Evolutionary conservation across 2,797 vertebrate species (phyloP).

Genomic region (Peromyscus nudipes): DNA sequence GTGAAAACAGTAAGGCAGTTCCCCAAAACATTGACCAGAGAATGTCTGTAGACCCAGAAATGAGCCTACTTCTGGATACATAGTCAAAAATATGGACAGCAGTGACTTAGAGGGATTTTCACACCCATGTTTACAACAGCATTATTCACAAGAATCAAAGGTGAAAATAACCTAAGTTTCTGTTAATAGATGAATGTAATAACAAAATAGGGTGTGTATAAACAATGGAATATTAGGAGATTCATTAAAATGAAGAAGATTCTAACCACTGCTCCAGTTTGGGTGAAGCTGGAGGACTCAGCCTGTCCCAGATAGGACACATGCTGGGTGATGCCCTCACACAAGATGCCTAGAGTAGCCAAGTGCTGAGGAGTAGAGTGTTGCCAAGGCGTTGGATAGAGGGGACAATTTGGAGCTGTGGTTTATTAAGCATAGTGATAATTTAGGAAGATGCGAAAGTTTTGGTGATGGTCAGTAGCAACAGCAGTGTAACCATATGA

Average conservation of each 20-base stretch:
- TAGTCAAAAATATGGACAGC: background rate
- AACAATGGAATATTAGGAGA: background rate
- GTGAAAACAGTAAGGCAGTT: background rate
- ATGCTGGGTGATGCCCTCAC: background rate
- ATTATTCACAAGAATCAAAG: background rate
- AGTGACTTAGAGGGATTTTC: background rate
- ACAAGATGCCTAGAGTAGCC: background rate
- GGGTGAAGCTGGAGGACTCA: background rate
- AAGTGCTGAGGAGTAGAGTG: background rate
- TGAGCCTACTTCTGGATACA: background rate
- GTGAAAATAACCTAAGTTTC: background rate
- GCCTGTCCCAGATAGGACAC: background rate
- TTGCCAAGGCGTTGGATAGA: no score
- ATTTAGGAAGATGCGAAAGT: background rate
- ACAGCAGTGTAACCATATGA: background rate
- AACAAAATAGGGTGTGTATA: background rate
- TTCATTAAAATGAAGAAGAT: background rate
- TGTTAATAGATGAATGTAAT: background rate
- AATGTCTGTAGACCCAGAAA: background rate
- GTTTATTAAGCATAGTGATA: background rate
- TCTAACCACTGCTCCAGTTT: background rate
- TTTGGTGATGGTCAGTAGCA: background rate
- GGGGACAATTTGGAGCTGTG: background rate
- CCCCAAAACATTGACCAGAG: background rate
- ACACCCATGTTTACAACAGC: background rate